phyloP scores from a whole-genome alignment of 2,888 invertebrate species.

The Sycophila texana region DNA sequence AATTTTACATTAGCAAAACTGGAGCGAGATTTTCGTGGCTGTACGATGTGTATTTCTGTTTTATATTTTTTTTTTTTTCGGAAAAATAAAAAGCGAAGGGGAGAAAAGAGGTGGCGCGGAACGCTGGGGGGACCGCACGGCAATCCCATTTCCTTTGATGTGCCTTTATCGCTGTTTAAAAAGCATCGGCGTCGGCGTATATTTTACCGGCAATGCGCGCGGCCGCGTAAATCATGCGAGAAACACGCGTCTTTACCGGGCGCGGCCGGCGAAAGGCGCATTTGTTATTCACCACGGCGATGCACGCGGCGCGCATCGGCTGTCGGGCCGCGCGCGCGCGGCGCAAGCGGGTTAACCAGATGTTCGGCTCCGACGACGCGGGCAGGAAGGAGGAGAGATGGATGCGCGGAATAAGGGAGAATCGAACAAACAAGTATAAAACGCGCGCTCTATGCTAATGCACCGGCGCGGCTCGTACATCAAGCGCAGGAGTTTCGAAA shows the following conservation, averaged over 20 bases:
- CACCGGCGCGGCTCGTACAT: constrained; percentile 60
- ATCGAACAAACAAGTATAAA: constrained; percentile 50
- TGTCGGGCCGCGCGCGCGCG: constrained; percentile 3
- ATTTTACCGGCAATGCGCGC: constrained; percentile 4
- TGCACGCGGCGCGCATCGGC: constrained; percentile 1
- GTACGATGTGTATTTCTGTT: neutral
- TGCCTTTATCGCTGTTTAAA: constrained; percentile 50
- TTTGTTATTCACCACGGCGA: constrained; percentile 39
- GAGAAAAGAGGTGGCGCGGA: neutral
- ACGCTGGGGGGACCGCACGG: neutral
- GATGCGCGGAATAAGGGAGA: constrained; percentile 33
- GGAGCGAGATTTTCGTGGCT: constrained; percentile 38
- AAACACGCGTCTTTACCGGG: constrained; percentile 41
- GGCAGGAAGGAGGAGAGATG: neutral
- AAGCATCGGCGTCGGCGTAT: constrained; percentile 44
- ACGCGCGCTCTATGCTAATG: constrained; percentile 61
- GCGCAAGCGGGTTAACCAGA: constrained; percentile 42
- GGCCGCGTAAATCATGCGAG: constrained; percentile 47
- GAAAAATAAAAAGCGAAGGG: neutral
- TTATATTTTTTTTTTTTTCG: neutral
- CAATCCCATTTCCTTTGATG: neutral
- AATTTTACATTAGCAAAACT: constrained; percentile 53
- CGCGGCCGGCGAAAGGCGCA: constrained; percentile 46
- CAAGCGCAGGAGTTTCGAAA: constrained; percentile 51
- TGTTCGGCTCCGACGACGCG: constrained; percentile 28